A percentile compares a stretch with the other conserved stretches of the same genome.
phyloP scores from a whole-genome alignment of 2,888 invertebrate genomes.

The Tiliacea citrago region DNA sequence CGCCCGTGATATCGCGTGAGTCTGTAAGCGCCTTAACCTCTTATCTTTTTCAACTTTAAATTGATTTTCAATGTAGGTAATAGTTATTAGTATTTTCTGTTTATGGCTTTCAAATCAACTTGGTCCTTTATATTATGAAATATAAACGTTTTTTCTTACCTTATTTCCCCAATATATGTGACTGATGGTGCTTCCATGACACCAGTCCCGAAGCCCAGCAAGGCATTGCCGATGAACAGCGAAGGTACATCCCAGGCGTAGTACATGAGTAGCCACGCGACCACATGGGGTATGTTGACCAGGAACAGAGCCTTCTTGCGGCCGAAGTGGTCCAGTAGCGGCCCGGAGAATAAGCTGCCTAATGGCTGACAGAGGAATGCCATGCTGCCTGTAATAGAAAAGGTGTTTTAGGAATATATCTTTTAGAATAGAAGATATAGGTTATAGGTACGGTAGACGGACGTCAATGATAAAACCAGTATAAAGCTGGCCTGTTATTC shows the following conservation, averaged over 20 bases:
- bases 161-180: slow-evolving; percentile 92
- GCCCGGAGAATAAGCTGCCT: slow-evolving; percentile 90
- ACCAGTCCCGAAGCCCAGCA: slow-evolving; percentile 90
- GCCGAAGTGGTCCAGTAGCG: slow-evolving; percentile 89
- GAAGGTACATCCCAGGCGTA: slow-evolving; percentile 86
- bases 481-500: no score
- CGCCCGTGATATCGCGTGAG: no score
- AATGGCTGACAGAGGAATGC: slow-evolving; percentile 90
- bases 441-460: no score
- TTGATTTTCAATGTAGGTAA: no score
- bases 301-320: slow-evolving; percentile 89
- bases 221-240: slow-evolving; percentile 87
- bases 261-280: slow-evolving; percentile 91
- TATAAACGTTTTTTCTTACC: slow-evolving; percentile 79
- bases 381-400: slow-evolving; percentile 86
- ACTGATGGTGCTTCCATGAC: slow-evolving; percentile 91
- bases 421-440: not conserved
- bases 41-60: no score
- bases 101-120: no score
- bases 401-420: not conserved
- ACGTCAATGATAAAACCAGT: no score
- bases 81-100: no score
- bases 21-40: no score
- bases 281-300: slow-evolving; percentile 90
- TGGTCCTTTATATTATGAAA: no score